These are phyloP conservation scores for Syngnathus floridae DNA, from an alignment of 2,113 vertebrate species.

Conservation along the genomic window DNA sequence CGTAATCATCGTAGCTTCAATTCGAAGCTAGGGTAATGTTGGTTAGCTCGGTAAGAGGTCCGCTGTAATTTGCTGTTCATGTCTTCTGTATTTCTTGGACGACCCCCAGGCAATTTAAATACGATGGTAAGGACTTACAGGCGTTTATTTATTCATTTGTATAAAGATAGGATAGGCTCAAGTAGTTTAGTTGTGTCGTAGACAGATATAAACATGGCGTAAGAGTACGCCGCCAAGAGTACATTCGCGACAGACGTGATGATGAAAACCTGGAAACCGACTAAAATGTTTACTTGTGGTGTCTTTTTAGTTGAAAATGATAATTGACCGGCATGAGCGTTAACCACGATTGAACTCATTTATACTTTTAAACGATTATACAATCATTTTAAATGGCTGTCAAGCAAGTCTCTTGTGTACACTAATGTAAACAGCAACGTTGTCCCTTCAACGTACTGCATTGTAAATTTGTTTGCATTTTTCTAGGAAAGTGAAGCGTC, in stretches of 20 bases:
- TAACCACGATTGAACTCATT: not conserved
- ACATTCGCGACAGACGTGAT: not conserved
- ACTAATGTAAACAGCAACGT: not conserved
- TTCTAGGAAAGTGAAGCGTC: slow-evolving; percentile 78
- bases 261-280: not conserved
- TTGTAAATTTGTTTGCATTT: slow-evolving; percentile 3
- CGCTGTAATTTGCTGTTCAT: not conserved
- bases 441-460: not conserved
- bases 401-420: not conserved
- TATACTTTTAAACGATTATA: not conserved
- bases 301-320: not conserved
- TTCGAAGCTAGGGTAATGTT: not conserved
- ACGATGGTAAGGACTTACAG: slow-evolving; percentile 29
- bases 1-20: not conserved
- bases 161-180: not conserved
- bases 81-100: not conserved
- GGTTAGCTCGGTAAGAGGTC: not conserved
- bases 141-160: not conserved
- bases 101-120: not conserved
- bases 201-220: not conserved
- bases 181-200: not conserved
- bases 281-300: not conserved
- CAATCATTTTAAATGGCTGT: not conserved
- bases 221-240: not conserved
- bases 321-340: not conserved